Conservation (phyloP, 37 sponge, comb jelly and placozoan species). For the Spongilla lacustris region DNA sequence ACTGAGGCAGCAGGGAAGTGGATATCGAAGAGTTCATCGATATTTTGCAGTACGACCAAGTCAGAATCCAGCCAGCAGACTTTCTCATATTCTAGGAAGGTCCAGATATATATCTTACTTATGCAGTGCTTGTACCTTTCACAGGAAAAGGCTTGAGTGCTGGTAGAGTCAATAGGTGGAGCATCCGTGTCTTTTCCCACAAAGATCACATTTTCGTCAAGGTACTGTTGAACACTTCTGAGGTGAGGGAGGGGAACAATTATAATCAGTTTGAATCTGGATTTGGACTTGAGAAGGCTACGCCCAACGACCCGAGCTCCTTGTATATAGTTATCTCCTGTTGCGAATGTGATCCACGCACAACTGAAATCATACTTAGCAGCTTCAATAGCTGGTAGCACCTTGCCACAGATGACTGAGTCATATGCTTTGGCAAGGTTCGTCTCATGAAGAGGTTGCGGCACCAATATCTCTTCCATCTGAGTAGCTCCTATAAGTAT, state of each 20-base stretch:
- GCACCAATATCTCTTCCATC: no score
- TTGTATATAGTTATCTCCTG: neutral
- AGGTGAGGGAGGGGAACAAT: neutral
- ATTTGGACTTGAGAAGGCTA: neutral
- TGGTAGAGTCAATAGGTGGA: neutral
- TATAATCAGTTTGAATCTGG: neutral
- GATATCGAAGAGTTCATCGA: neutral
- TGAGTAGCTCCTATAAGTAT: neutral
- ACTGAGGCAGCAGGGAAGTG: neutral
- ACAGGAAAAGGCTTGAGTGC: neutral
- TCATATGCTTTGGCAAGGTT: no score
- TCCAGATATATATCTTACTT: neutral
- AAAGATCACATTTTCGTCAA: neutral
- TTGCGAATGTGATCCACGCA: neutral
- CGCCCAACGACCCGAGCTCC: neutral
- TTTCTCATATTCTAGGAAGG: neutral
- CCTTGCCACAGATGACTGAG: neutral
- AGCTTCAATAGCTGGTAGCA: neutral
- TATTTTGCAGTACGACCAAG: neutral
- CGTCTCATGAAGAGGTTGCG: neutral
- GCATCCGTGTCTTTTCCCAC: neutral
- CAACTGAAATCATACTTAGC: neutral
- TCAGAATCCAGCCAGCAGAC: slow-evolving; percentile 1
- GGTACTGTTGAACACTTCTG: neutral
- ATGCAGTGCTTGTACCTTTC: neutral